Evolutionary conservation across 2,888 invertebrate genomes (phyloP).

Genomic region (Chesias legatella): DNA sequence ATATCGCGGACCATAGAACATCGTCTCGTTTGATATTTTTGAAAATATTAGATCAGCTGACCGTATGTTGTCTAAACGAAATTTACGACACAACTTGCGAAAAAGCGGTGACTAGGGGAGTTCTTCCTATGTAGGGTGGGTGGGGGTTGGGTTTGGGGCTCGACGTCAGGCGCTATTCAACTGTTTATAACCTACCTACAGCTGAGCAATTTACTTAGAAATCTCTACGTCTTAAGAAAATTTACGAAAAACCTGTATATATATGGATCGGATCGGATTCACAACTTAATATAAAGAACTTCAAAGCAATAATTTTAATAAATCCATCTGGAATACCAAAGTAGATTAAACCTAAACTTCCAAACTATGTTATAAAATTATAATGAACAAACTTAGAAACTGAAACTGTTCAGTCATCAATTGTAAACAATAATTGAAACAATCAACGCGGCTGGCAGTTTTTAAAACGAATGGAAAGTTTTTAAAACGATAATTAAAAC

Average conservation of each 20-base stretch:
- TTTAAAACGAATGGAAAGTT: slow-evolving; percentile 59
- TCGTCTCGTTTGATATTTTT: slow-evolving; percentile 20
- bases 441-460: slow-evolving; percentile 46
- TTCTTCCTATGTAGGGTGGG: slow-evolving; percentile 20
- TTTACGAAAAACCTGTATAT: slow-evolving; percentile 62
- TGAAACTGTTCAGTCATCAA: slow-evolving; percentile 30
- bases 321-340: no score
- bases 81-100: slow-evolving; percentile 53
- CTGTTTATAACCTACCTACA: slow-evolving; percentile 71
- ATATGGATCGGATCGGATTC: slow-evolving; percentile 29
- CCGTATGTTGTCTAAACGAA: slow-evolving; percentile 59
- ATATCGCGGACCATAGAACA: slow-evolving; percentile 11
- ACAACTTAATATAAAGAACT: not conserved
- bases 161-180: slow-evolving; percentile 45
- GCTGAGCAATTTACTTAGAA: slow-evolving; percentile 58
- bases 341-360: no score
- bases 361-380: not conserved
- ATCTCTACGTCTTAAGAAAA: slow-evolving; percentile 66
- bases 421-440: slow-evolving; percentile 42
- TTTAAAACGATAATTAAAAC: slow-evolving; percentile 63
- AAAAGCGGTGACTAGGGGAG: slow-evolving; percentile 34
- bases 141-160: slow-evolving; percentile 28
- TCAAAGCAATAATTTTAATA: no score
- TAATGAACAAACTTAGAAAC: not conserved
- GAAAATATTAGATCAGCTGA: slow-evolving; percentile 52